Evolutionary conservation across 2,888 invertebrate species (phyloP).

Genomic region (Hanleya hanleyi): DNA sequence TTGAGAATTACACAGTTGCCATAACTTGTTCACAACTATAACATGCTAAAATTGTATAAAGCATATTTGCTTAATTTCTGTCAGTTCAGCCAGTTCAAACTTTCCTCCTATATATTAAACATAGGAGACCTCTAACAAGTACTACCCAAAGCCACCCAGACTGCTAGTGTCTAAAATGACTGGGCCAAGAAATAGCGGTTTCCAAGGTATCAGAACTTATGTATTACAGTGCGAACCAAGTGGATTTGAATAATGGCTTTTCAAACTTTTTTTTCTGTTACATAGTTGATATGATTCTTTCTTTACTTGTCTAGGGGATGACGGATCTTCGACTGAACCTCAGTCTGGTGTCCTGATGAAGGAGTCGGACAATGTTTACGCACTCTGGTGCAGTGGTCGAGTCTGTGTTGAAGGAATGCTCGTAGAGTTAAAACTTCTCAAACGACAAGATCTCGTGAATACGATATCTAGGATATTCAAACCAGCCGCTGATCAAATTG

Average conservation of each 20-base stretch:
- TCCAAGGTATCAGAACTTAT: no score
- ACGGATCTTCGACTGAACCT: slow-evolving; percentile 80
- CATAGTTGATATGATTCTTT: background rate
- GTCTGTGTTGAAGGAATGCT: slow-evolving; percentile 97
- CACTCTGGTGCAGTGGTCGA: slow-evolving; percentile 96
- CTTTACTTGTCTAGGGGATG: slow-evolving; percentile 80
- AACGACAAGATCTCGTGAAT: slow-evolving; percentile 94
- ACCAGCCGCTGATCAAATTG: slow-evolving; percentile 89
- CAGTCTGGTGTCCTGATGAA: slow-evolving; percentile 79
- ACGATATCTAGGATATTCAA: slow-evolving; percentile 87
- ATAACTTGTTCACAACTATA: no score
- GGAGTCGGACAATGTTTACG: slow-evolving; percentile 96
- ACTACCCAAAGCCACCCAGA: no score
- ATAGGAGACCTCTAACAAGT: no score
- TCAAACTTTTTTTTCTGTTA: background rate
- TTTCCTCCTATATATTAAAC: no score
- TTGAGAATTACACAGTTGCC: no score
- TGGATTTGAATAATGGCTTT: background rate
- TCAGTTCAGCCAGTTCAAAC: no score
- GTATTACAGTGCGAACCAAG: no score
- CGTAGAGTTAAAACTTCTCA: slow-evolving; percentile 93
- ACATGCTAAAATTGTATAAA: no score
- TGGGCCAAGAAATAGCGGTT: no score
- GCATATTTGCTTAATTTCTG: no score
- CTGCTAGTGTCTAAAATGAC: no score